A percentile compares a stretch with the other conserved stretches of the same genome.
Evolutionary conservation across 2,797 vertebrate genomes (phyloP).

Genomic region (Bradypus variegatus): DNA sequence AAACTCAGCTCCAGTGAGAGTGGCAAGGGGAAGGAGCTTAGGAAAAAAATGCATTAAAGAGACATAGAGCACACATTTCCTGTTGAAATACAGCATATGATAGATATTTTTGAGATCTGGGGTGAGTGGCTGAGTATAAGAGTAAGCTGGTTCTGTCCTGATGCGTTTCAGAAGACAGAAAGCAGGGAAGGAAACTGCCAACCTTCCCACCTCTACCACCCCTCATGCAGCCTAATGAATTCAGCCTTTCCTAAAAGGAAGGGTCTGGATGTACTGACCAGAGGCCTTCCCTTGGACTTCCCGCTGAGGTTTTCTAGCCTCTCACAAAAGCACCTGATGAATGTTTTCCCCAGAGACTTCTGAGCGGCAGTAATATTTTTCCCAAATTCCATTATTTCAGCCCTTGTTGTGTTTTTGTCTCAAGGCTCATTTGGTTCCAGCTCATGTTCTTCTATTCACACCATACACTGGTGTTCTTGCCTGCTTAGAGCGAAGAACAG

Average conservation of each 20-base stretch:
- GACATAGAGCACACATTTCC: constrained; percentile 22
- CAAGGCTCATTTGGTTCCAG: not conserved
- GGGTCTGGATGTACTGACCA: not conserved
- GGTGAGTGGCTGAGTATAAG: not conserved
- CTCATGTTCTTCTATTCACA: not conserved
- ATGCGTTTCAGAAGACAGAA: not conserved
- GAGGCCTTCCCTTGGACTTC: not conserved
- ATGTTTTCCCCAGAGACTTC: constrained; percentile 12
- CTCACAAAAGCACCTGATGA: not conserved
- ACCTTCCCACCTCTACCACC: not conserved
- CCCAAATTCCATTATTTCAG: not conserved
- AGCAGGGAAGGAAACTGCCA: not conserved
- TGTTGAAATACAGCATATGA: constrained; percentile 29
- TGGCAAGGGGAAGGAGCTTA: not conserved
- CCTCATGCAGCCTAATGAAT: not conserved
- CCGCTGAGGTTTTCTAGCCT: not conserved
- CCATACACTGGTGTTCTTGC: not conserved
- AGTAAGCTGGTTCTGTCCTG: not conserved
- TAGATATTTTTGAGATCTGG: constrained; percentile 25
- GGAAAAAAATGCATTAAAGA: constrained; percentile 30
- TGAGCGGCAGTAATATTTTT: not conserved
- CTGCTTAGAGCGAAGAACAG: not conserved
- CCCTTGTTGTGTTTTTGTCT: constrained; percentile 1
- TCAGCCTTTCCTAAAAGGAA: constrained; percentile 23
- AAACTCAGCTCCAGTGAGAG: not conserved